Percentiles rank a stretch among this genome's conserved stretches.
phyloP scores from a whole-genome alignment of 2,888 invertebrate genomes.

The Standfussiana lucernea region DNA sequence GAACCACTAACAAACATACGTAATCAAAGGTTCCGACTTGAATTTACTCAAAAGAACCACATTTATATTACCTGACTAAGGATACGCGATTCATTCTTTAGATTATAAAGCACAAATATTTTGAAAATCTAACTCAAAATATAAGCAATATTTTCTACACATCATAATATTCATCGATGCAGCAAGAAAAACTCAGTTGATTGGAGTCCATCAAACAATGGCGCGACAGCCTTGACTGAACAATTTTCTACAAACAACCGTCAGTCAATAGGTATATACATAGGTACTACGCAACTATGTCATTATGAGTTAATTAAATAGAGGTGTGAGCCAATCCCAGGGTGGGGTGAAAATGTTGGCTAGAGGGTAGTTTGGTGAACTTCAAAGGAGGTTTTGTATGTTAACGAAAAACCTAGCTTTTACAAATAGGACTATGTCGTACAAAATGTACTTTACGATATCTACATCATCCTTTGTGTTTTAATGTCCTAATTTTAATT shows the following conservation, averaged over 20 bases:
- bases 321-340: conserved; percentile 1
- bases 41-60: background rate
- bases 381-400: background rate
- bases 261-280: conserved; percentile 3
- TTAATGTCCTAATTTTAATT: background rate
- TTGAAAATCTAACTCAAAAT: background rate
- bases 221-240: conserved; percentile 52
- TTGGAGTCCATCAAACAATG: conserved; percentile 50
- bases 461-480: background rate
- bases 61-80: background rate
- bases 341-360: background rate
- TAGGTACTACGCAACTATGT: conserved; percentile 15
- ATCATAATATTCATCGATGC: conserved; percentile 1
- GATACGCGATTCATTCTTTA: background rate
- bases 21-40: background rate
- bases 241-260: conserved; percentile 33
- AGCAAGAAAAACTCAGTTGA: conserved; percentile 21
- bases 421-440: background rate
- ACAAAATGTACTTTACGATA: background rate
- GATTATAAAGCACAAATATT: background rate
- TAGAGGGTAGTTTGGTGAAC: background rate
- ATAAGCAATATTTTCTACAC: background rate
- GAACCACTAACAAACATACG: background rate
- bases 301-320: conserved; percentile 27
- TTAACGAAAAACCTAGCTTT: background rate